Percentiles rank a stretch among this genome's conserved stretches.
phyloP scores from a whole-genome alignment of 2,113 vertebrate genomes.

The Megaleporinus macrocephalus region DNA sequence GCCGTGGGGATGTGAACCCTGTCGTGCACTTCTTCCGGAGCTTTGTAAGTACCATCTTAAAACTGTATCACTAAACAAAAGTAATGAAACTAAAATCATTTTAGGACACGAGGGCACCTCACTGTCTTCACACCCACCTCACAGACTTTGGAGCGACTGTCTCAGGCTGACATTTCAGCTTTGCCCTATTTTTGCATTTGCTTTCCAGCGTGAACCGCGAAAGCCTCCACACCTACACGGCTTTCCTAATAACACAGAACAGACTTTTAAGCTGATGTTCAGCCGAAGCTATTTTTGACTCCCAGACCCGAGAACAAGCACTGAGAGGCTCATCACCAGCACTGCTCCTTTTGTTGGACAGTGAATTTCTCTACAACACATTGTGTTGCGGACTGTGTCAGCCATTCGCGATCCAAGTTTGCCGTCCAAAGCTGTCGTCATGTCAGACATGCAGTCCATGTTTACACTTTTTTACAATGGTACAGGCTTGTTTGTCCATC shows the following conservation, averaged over 20 bases:
- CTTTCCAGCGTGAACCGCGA: too few species aligned
- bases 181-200: too few species aligned
- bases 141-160: too few species aligned
- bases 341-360: not conserved
- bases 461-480: constrained; percentile 21
- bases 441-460: constrained; percentile 35
- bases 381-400: constrained; percentile 2
- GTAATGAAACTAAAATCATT: not conserved
- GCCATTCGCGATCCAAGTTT: constrained; percentile 1
- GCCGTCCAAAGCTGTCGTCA: constrained; percentile 38
- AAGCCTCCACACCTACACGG: too few species aligned
- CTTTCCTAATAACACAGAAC: not conserved
- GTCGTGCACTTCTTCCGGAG: constrained; percentile 98
- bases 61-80: not conserved
- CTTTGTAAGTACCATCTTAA: constrained; percentile 82
- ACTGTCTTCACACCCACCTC: too few species aligned
- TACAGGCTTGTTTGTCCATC: constrained; percentile 36
- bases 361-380: constrained; percentile 8
- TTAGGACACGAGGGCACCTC: too few species aligned
- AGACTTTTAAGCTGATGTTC: not conserved
- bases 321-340: not conserved
- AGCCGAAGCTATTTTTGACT: too few species aligned
- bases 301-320: not conserved
- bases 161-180: too few species aligned
- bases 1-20: constrained; percentile 88